A percentile compares a stretch with the other conserved stretches of the same genome.
Evolutionary conservation across 2,113 vertebrate species (phyloP).

Genomic region (Chaenogobius annularis): DNA sequence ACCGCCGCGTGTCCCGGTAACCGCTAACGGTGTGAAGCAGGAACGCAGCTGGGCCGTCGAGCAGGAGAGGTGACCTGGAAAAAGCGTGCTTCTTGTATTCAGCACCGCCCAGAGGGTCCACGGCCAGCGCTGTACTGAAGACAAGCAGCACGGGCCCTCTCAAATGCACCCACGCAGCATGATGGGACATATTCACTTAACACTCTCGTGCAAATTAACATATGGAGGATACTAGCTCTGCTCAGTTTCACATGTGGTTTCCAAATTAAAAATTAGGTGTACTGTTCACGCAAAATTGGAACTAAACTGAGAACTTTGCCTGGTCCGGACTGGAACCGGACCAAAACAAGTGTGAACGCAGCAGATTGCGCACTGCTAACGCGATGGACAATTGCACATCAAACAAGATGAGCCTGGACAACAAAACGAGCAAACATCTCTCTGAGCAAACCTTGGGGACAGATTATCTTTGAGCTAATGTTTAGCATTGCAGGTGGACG

Average conservation of each 20-base stretch:
- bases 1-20: conserved; percentile 36
- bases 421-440: neutral
- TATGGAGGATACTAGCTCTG: too few species aligned
- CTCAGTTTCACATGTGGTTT: too few species aligned
- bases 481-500: neutral
- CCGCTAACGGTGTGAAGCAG: conserved; percentile 23
- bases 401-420: neutral
- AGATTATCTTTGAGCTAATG: neutral
- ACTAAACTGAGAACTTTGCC: too few species aligned
- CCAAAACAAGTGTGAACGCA: too few species aligned
- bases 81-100: conserved; percentile 45
- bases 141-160: conserved; percentile 18
- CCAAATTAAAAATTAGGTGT: too few species aligned
- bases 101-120: conserved; percentile 32
- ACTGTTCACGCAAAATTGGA: too few species aligned
- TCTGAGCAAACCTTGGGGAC: neutral
- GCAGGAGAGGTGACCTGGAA: conserved; percentile 74
- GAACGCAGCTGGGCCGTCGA: conserved; percentile 64
- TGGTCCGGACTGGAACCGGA: too few species aligned
- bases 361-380: neutral
- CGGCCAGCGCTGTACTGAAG: conserved; percentile 30
- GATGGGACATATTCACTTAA: neutral
- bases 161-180: neutral
- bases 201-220: neutral
- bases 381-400: neutral